phyloP scores from a whole-genome alignment of 2,113 vertebrate species.

The Pygoscelis adeliae region DNA sequence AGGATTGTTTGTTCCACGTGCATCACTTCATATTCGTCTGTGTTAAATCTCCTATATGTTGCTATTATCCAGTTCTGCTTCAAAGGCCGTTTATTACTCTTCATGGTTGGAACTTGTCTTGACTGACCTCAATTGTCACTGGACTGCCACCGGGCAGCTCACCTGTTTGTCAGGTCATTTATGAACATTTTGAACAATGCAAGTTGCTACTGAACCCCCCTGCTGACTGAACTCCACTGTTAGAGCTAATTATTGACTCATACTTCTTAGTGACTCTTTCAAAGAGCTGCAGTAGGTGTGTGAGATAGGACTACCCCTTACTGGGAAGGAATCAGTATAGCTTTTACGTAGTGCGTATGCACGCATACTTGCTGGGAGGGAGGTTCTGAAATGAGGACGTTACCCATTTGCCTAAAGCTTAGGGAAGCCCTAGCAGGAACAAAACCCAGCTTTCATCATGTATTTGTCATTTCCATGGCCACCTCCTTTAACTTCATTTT shows the following conservation, averaged over 20 bases:
- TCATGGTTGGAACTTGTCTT: not conserved
- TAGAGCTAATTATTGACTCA: not conserved
- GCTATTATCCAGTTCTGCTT: not conserved
- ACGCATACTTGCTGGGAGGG: accelerated
- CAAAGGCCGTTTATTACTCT: not conserved
- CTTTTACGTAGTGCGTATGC: not conserved
- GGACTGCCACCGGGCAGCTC: not conserved
- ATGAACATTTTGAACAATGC: not conserved
- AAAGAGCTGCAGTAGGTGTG: not conserved
- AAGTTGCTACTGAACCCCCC: not conserved
- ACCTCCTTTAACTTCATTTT: not conserved
- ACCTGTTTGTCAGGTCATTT: not conserved
- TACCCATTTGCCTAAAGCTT: not conserved
- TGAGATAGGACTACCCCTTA: not conserved
- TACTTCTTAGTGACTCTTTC: not conserved
- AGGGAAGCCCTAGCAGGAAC: not conserved
- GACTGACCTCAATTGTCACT: not conserved
- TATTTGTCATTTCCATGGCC: not conserved
- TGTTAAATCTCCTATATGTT: not conserved
- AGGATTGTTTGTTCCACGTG: not conserved
- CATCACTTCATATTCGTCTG: not conserved
- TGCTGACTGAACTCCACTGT: not conserved
- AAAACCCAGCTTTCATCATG: not conserved
- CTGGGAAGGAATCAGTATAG: not conserved
- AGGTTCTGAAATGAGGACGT: not conserved